Conservation (phyloP, 2,888 invertebrate species). For the Parnassius orleans region DNA sequence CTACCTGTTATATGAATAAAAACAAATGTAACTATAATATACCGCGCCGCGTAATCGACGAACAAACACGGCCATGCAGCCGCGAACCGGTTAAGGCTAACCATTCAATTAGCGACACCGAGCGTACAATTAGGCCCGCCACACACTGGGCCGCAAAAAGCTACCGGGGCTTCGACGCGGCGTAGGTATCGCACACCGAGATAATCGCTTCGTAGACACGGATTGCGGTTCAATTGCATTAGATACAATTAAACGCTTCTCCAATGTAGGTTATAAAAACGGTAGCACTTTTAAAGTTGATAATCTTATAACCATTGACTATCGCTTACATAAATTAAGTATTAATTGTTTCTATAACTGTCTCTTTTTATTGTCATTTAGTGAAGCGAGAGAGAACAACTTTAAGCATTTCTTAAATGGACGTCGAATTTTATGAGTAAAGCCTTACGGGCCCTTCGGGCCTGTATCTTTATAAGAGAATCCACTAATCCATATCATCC, state of each 20-base stretch:
- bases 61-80: slow-evolving; percentile 50
- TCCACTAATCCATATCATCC: background rate
- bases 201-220: slow-evolving; percentile 26
- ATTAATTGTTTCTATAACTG: no score
- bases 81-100: slow-evolving; percentile 53
- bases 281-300: background rate
- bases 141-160: slow-evolving; percentile 56
- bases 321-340: no score
- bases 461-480: no score
- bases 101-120: slow-evolving; percentile 67
- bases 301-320: background rate
- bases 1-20: slow-evolving; percentile 27
- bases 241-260: slow-evolving; percentile 14
- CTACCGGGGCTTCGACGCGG: slow-evolving; percentile 18
- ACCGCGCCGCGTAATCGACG: slow-evolving; percentile 54
- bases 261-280: slow-evolving; percentile 6
- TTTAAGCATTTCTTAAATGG: no score
- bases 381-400: no score
- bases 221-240: slow-evolving; percentile 16
- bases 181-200: slow-evolving; percentile 19
- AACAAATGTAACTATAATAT: slow-evolving; percentile 50
- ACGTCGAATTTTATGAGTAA: no score
- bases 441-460: no score
- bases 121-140: slow-evolving; percentile 60
- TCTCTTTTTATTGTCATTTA: no score